Percentiles rank a stretch among this genome's conserved stretches.
These are phyloP conservation scores for Drosophila pseudotakahashii DNA, from an alignment of 2,888 invertebrate species.

Conservation along the genomic window DNA sequence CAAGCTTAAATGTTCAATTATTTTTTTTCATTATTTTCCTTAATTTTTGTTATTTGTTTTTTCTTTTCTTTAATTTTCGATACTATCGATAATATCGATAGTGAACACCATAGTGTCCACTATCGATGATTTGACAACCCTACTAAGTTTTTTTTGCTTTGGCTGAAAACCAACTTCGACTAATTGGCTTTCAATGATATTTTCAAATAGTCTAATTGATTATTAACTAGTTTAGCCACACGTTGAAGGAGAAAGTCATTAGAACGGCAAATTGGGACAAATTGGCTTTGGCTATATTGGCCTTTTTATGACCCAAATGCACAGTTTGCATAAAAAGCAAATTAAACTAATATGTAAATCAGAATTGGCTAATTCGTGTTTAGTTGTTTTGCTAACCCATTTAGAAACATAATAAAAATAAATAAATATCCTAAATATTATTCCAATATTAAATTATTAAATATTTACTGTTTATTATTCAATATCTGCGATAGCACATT, in stretches of 20 bases:
- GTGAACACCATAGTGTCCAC: no score
- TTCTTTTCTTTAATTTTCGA: no score
- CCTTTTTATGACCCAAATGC: not conserved
- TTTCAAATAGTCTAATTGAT: not conserved
- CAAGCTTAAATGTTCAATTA: no score
- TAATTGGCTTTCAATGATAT: not conserved
- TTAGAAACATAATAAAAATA: no score
- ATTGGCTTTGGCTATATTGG: not conserved
- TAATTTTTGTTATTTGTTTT: no score
- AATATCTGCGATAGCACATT: no score
- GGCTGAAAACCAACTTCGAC: not conserved
- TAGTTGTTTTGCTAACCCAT: not conserved
- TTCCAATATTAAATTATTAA: no score
- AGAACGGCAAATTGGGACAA: not conserved
- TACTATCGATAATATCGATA: no score
- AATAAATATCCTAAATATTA: no score
- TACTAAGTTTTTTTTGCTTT: not conserved
- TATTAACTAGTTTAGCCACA: not conserved
- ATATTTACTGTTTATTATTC: no score
- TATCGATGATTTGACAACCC: no score
- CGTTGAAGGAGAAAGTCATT: not conserved
- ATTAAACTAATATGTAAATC: not conserved
- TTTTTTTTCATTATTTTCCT: no score
- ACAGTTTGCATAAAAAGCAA: not conserved
- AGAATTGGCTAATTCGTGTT: not conserved